A percentile compares a stretch with the other conserved stretches of the same genome.
Evolutionary conservation across 1,140 invertebrate species (phyloP).

Genomic region (Heliothis virescens): DNA sequence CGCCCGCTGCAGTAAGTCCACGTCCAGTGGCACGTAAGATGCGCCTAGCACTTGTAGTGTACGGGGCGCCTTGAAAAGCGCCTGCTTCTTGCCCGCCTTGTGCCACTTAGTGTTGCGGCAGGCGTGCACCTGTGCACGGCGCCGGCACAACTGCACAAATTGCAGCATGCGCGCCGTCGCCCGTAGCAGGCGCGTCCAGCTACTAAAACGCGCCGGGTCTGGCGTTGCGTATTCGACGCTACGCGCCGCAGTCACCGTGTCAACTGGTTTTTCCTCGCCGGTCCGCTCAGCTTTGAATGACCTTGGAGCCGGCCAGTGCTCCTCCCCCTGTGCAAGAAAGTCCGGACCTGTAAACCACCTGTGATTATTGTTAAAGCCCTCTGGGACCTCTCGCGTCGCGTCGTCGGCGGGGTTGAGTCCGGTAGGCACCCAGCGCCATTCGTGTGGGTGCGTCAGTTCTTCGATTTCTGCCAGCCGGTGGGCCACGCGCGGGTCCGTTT

Average conservation of each 20-base stretch:
- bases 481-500: conserved; percentile 60
- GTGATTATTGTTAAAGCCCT: background rate
- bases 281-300: background rate
- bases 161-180: background rate
- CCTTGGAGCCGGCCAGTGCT: background rate
- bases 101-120: background rate
- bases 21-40: background rate
- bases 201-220: background rate
- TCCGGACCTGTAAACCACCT: background rate
- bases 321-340: background rate
- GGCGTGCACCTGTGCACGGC: background rate
- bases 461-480: conserved; percentile 70
- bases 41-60: background rate
- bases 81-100: background rate
- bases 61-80: background rate
- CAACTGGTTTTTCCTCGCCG: background rate
- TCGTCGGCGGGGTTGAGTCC: conserved; percentile 65
- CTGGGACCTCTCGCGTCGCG: conserved; percentile 34
- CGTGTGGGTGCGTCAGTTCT: conserved; percentile 51
- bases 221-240: background rate
- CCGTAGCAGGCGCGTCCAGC: background rate
- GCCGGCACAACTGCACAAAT: background rate
- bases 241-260: background rate
- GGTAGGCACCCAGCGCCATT: conserved; percentile 55
- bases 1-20: background rate